Evolutionary conservation across 2,888 invertebrate species (phyloP).

Genomic region (Agonum fuliginosum): DNA sequence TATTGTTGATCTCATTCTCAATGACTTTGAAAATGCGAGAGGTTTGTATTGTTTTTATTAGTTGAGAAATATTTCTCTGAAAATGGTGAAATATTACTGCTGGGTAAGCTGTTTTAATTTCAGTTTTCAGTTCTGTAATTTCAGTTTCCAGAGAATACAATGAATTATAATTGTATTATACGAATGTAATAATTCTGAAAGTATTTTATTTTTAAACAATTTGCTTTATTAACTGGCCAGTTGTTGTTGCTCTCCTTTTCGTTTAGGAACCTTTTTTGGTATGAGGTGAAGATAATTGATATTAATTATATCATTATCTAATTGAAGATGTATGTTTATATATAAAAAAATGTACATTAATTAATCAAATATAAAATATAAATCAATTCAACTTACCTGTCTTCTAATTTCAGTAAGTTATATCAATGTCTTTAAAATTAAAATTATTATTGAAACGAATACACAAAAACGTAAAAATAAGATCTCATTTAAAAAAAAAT

Average conservation of each 20-base stretch:
- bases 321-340: constrained; percentile 57
- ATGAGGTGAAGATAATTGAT: constrained; percentile 46
- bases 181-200: not conserved
- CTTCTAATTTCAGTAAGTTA: not conserved
- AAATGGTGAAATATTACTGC: not conserved
- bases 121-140: constrained; percentile 16
- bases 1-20: too few species aligned
- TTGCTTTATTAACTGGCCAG: constrained; percentile 33
- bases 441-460: too few species aligned
- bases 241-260: constrained; percentile 31
- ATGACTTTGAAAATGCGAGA: too few species aligned
- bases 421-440: not conserved
- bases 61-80: not conserved
- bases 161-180: constrained; percentile 7
- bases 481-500: too few species aligned
- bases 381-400: not conserved
- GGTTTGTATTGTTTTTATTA: too few species aligned
- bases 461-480: too few species aligned
- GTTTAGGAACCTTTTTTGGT: constrained; percentile 32
- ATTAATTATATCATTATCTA: constrained; percentile 32
- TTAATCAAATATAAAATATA: constrained; percentile 50
- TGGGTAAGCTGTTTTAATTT: not conserved
- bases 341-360: constrained; percentile 57
- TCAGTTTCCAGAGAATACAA: constrained; percentile 12
- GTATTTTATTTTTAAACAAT: constrained; percentile 25